Conservation (phyloP, 2,888 invertebrate species). For the Oasisia sp. region DNA sequence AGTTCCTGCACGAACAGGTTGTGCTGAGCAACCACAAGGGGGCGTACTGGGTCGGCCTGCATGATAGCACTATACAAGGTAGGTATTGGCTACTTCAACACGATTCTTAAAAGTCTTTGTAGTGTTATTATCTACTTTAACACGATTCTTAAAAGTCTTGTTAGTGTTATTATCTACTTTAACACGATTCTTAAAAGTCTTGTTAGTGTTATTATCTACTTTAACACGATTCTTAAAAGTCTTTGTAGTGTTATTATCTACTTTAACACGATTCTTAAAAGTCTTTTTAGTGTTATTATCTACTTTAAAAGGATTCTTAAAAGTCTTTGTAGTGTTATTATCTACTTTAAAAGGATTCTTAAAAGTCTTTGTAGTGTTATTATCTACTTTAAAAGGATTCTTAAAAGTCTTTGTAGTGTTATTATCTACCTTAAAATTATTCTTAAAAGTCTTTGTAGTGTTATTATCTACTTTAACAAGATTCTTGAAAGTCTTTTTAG, state of each 20-base stretch:
- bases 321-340: neutral
- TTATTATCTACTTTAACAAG: neutral
- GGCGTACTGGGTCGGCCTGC: neutral
- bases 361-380: neutral
- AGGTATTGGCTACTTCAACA: neutral
- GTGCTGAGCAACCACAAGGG: neutral
- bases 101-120: no score
- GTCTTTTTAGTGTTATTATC: neutral
- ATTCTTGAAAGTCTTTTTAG: no score
- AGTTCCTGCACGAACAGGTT: neutral
- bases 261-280: neutral
- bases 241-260: neutral
- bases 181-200: neutral
- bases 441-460: no score
- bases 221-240: neutral
- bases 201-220: neutral
- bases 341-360: neutral
- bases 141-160: no score
- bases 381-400: neutral
- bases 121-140: neutral
- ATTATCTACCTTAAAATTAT: neutral
- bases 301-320: neutral
- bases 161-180: neutral
- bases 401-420: no score
- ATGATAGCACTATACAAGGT: neutral